A percentile compares a stretch with the other conserved stretches of the same genome.
Evolutionary conservation across 2,797 vertebrate genomes (phyloP).

Genomic region (Scomberomorus guttatus): DNA sequence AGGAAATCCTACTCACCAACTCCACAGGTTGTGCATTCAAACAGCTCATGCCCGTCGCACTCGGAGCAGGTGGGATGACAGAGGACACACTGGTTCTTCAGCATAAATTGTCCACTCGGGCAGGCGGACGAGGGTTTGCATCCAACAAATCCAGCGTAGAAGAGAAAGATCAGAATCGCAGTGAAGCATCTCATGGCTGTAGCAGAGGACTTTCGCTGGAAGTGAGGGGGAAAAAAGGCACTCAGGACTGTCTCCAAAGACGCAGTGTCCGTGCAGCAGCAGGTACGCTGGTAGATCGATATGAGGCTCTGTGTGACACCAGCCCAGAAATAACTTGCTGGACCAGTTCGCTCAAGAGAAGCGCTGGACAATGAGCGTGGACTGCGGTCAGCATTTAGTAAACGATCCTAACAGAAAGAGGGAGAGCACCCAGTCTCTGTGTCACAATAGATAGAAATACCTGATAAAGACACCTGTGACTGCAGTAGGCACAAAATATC

Average conservation of each 20-base stretch:
- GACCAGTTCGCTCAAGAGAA: conserved; percentile 72
- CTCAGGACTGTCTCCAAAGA: conserved; percentile 27
- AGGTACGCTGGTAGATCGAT: conserved; percentile 63
- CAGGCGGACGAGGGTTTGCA: conserved; percentile 75
- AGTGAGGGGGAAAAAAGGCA: conserved; percentile 16
- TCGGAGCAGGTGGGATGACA: conserved; percentile 88
- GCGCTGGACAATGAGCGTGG: conserved; percentile 70
- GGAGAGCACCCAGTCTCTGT: conserved; percentile 19
- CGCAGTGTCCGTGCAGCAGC: conserved; percentile 67
- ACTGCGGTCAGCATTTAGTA: conserved; percentile 48
- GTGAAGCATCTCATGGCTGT: conserved; percentile 68
- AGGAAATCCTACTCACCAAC: conserved; percentile 79
- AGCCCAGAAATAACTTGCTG: conserved; percentile 71
- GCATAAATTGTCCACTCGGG: conserved; percentile 84
- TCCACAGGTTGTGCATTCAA: conserved; percentile 87
- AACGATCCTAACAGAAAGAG: conserved; percentile 10
- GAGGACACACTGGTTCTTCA: conserved; percentile 86
- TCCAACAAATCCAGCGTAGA: conserved; percentile 55
- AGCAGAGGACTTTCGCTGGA: conserved; percentile 32
- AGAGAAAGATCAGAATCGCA: conserved; percentile 53
- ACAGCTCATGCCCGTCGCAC: conserved; percentile 88
- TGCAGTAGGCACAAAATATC: no score
- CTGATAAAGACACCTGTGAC: no score
- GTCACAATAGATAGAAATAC: neutral
- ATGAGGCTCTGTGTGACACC: conserved; percentile 45